Percentiles rank a stretch among this genome's conserved stretches.
Evolutionary conservation across 2,888 invertebrate genomes (phyloP).

Genomic region (Pristionchus exspectatus): DNA sequence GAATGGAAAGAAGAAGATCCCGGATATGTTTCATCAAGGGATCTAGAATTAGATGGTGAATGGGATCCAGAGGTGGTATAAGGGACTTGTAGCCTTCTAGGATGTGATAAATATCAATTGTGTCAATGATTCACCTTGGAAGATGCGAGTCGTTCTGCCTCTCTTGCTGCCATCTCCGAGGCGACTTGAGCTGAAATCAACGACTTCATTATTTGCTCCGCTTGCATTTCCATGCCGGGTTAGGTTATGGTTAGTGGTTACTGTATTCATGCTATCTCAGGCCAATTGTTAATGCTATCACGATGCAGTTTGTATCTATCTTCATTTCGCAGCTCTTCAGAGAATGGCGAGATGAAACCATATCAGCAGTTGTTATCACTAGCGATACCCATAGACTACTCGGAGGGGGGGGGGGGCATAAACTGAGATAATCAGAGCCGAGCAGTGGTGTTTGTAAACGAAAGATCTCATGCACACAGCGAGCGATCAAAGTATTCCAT

Average conservation of each 20-base stretch:
- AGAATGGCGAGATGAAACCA: neutral
- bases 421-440: constrained; percentile 4
- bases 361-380: neutral
- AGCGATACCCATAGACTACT: neutral
- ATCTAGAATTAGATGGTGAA: no score
- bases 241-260: neutral
- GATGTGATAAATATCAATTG: no score
- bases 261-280: neutral
- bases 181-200: constrained; percentile 46
- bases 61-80: no score
- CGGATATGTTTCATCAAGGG: no score
- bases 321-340: neutral
- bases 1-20: no score
- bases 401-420: neutral
- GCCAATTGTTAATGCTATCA: neutral
- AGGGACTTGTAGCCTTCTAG: no score
- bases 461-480: neutral
- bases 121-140: neutral
- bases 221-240: neutral
- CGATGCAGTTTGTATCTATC: neutral
- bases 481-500: neutral
- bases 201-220: neutral
- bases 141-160: constrained; percentile 48
- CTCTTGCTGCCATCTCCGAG: constrained; percentile 27
- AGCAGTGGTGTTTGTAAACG: neutral